Conservation (phyloP, 2,113 vertebrate species). For the Gymnarchus niloticus region DNA sequence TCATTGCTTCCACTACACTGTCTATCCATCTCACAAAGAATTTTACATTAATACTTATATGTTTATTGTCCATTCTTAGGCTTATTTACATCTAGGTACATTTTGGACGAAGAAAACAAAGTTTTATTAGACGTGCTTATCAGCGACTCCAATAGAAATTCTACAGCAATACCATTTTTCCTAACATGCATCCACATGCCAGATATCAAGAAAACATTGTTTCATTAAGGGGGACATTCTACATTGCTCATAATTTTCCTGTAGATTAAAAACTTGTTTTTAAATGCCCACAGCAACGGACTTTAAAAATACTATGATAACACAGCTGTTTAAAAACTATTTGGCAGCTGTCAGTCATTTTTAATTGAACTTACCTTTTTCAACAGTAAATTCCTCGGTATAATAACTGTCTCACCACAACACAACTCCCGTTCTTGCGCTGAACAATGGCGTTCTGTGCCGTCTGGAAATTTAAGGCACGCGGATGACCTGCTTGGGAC, state of each 20-base stretch:
- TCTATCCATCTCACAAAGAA: too few species aligned
- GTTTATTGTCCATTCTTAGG: neutral
- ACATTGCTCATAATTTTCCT: constrained; percentile 1
- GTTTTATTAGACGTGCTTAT: neutral
- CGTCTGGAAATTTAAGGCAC: constrained; percentile 61
- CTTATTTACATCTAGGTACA: neutral
- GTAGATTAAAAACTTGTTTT: neutral
- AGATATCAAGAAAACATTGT: constrained; percentile 24
- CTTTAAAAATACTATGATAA: constrained; percentile 37
- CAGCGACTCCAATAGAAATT: neutral
- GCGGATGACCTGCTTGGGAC: constrained; percentile 57
- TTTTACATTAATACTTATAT: neutral
- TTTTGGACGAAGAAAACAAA: neutral
- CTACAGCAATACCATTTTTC: neutral
- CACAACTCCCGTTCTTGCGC: constrained; percentile 61
- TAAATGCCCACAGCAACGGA: constrained; percentile 35
- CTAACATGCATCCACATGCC: constrained; percentile 11
- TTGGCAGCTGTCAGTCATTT: constrained; percentile 43
- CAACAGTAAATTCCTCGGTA: constrained; percentile 56
- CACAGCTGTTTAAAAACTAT: constrained; percentile 34
- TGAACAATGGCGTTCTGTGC: constrained; percentile 75
- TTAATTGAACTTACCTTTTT: constrained; percentile 56
- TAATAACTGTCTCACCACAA: constrained; percentile 60
- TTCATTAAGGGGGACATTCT: constrained; percentile 23
- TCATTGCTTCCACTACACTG: too few species aligned